Percentiles rank a stretch among this genome's conserved stretches.
phyloP scores from a whole-genome alignment of 2,113 vertebrate genomes.

The Bettongia penicillata region DNA sequence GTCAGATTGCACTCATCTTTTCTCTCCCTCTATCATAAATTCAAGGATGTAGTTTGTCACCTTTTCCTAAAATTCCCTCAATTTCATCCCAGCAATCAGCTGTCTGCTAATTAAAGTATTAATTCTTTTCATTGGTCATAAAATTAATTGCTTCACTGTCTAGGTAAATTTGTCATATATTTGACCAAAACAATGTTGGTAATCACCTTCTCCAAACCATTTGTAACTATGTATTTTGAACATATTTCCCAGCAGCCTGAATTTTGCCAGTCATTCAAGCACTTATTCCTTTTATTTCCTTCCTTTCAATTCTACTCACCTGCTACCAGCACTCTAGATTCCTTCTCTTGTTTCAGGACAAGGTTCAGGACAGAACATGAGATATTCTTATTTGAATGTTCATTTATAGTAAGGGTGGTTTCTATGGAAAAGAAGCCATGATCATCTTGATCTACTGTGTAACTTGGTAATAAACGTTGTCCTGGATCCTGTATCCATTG shows the following conservation, averaged over 20 bases:
- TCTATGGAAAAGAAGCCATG: constrained; percentile 9
- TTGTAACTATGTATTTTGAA: neutral
- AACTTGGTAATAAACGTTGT: neutral
- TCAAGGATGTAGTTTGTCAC: no score
- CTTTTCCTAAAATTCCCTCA: neutral
- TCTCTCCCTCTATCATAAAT: neutral
- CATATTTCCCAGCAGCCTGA: neutral
- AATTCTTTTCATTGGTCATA: neutral
- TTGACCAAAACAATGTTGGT: no score
- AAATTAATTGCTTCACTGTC: neutral
- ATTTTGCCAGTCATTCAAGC: neutral
- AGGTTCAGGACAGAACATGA: neutral
- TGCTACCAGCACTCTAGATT: neutral
- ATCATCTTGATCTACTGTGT: neutral
- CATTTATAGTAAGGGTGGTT: neutral
- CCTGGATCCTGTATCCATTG: constrained; percentile 1
- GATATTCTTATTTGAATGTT: neutral
- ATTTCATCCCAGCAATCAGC: neutral
- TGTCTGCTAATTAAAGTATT: neutral
- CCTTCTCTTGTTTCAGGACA: neutral
- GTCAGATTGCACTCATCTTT: no score
- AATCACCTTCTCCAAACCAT: neutral
- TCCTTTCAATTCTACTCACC: neutral
- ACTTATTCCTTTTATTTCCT: neutral
- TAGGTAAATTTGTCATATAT: neutral